Percentiles rank a stretch among this genome's conserved stretches.
Conservation (phyloP, 2,797 vertebrate genomes). For the Oreortyx pictus region DNA sequence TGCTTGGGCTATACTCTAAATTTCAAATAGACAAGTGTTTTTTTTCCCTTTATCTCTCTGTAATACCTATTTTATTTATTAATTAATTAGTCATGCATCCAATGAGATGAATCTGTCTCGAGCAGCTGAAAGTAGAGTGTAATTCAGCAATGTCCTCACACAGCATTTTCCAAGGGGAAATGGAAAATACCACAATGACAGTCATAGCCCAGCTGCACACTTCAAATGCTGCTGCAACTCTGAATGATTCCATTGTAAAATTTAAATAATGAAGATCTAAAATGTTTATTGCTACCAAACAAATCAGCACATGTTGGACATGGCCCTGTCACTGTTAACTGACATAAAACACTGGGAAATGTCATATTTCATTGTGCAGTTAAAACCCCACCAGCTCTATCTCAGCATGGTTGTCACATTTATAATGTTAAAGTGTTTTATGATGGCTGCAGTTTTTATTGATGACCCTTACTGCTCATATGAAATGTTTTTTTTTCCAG, state of each 20-base stretch:
- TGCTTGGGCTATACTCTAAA: not conserved
- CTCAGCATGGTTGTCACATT: not conserved
- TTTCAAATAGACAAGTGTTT: not conserved
- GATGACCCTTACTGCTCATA: not conserved
- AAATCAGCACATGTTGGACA: not conserved
- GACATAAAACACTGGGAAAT: not conserved
- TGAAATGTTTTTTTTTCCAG: conserved; percentile 2
- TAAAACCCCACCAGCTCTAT: not conserved
- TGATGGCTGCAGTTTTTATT: not conserved
- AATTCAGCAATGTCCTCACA: not conserved
- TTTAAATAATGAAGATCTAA: conserved; percentile 23
- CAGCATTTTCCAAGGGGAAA: not conserved
- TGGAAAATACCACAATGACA: not conserved
- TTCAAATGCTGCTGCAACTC: not conserved
- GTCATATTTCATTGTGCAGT: not conserved
- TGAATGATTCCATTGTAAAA: not conserved
- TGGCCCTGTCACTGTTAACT: not conserved
- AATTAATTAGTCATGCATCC: not conserved
- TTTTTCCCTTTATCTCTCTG: not conserved
- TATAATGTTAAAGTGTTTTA: not conserved
- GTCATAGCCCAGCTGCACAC: not conserved
- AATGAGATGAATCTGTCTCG: not conserved
- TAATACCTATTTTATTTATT: not conserved
- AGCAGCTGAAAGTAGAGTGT: not conserved
- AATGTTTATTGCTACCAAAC: not conserved